A percentile compares a stretch with the other conserved stretches of the same genome.
These are phyloP conservation scores for Mesoclemmys tuberculata DNA, from an alignment of 2,113 vertebrate genomes.

Conservation along the genomic window DNA sequence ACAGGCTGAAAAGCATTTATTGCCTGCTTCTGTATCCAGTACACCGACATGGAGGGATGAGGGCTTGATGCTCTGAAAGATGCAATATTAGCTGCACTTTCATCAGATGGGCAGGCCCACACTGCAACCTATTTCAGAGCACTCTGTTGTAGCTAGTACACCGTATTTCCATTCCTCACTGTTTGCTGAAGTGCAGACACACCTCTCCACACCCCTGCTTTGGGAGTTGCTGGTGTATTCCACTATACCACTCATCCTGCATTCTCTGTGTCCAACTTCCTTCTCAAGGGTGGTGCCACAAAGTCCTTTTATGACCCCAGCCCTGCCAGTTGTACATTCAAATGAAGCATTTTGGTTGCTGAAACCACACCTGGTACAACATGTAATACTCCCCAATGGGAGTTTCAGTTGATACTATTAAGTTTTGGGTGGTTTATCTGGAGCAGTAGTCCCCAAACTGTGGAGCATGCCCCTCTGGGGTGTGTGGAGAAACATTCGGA, in stretches of 20 bases:
- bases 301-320: constrained; percentile 67
- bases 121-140: constrained; percentile 1
- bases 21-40: background rate
- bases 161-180: background rate
- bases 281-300: constrained; percentile 66
- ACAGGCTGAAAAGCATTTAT: background rate
- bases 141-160: background rate
- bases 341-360: constrained; percentile 56
- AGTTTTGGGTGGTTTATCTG: constrained; percentile 32
- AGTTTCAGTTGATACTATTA: constrained; percentile 63
- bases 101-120: background rate
- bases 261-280: constrained; percentile 69
- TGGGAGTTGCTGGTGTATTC: constrained; percentile 51
- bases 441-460: background rate
- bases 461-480: too few species aligned
- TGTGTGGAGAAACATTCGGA: too few species aligned
- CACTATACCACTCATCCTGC: constrained; percentile 47
- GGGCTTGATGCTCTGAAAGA: background rate
- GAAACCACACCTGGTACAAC: constrained; percentile 67
- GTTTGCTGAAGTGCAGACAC: constrained; percentile 48
- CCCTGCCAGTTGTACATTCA: constrained; percentile 60
- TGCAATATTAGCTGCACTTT: background rate
- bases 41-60: background rate
- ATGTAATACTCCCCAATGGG: constrained; percentile 37
- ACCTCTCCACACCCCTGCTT: constrained; percentile 2